Percentiles rank a stretch among this genome's conserved stretches.
These are phyloP conservation scores for Goniozus legneri DNA, from an alignment of 1,140 invertebrate species.

Conservation along the genomic window DNA sequence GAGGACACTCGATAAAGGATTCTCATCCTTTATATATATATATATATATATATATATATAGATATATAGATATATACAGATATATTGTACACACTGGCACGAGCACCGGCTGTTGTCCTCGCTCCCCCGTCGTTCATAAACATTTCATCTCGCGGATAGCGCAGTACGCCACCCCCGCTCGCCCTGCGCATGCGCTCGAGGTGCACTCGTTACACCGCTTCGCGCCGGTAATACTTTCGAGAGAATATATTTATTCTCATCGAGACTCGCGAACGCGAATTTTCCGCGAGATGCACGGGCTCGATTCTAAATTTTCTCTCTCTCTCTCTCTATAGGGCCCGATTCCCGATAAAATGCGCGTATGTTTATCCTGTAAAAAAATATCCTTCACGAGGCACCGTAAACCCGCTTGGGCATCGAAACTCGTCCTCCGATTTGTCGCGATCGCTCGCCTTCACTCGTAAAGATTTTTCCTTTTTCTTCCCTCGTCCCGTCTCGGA, in stretches of 20 bases:
- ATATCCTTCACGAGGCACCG: too few relatives aligned
- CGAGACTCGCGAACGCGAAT: background rate
- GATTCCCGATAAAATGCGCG: too few relatives aligned
- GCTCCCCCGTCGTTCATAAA: background rate
- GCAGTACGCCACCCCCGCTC: constrained; percentile 12
- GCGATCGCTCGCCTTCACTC: too few relatives aligned
- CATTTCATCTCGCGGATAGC: background rate
- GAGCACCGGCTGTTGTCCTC: background rate
- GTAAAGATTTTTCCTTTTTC: too few relatives aligned
- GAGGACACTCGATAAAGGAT: background rate
- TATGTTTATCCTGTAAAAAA: too few relatives aligned
- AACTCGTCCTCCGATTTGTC: too few relatives aligned
- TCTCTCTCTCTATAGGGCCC: too few relatives aligned
- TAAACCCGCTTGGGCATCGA: too few relatives aligned
- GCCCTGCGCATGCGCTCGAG: background rate
- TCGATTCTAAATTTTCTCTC: too few relatives aligned
- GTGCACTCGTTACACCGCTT: background rate
- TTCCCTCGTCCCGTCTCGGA: too few relatives aligned
- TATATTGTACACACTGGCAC: background rate
- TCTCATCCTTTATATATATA: background rate
- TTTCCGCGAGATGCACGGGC: too few relatives aligned
- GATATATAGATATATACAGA: background rate
- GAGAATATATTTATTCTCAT: background rate
- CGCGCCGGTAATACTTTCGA: constrained; percentile 10
- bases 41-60: background rate